Conservation (phyloP, 2,113 vertebrate genomes). For the Grammomys dolichurus region DNA sequence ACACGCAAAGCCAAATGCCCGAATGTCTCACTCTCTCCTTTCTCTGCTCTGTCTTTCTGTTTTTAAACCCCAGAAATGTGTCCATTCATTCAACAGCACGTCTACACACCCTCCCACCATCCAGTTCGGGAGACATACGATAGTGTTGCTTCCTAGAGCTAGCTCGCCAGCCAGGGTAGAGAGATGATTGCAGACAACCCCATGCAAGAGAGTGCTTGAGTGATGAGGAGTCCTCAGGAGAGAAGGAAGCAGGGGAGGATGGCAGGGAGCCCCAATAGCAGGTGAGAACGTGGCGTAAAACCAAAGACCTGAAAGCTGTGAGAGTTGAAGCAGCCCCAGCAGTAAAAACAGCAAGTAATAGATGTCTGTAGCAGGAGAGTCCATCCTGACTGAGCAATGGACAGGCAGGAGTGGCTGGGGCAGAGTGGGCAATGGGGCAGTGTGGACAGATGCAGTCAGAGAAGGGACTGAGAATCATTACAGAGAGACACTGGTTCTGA, state of each 20-base stretch:
- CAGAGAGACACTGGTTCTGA: neutral
- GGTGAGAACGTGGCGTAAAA: neutral
- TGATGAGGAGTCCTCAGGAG: neutral
- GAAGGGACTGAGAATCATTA: neutral
- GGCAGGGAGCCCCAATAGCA: neutral
- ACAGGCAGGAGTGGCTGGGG: neutral
- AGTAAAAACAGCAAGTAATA: neutral
- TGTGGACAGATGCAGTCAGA: too few relatives aligned
- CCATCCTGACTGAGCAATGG: too few relatives aligned
- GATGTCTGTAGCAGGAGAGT: neutral
- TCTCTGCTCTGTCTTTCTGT: neutral
- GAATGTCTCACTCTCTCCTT: too few relatives aligned
- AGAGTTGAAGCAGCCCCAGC: neutral
- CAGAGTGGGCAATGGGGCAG: neutral
- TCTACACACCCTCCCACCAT: too few relatives aligned
- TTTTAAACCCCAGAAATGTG: neutral
- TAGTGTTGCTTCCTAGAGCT: neutral
- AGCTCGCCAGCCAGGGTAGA: neutral
- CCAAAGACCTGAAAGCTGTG: neutral
- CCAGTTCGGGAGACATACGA: fast-evolving
- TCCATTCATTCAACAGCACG: neutral
- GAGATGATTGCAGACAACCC: neutral
- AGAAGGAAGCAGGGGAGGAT: neutral
- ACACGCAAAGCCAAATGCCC: neutral
- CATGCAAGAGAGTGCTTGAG: neutral